Evolutionary conservation across 2,888 invertebrate species (phyloP).

Genomic region (Enchytraeus crypticus): DNA sequence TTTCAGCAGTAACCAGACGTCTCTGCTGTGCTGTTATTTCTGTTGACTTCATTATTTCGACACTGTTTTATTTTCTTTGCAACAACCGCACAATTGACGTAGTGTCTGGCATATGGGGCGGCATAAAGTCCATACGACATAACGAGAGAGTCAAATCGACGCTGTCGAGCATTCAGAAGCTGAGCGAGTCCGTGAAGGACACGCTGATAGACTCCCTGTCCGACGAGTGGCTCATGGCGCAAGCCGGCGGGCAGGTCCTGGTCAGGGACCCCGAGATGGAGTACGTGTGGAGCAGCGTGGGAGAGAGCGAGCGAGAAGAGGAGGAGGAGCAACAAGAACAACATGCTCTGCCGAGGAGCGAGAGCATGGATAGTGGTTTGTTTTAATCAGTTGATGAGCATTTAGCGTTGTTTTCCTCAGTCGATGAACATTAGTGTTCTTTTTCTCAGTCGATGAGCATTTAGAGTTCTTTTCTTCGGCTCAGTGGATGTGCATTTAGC

Average conservation of each 20-base stretch:
- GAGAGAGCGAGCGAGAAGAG: not conserved
- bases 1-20: too few relatives aligned
- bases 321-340: too few relatives aligned
- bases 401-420: too few relatives aligned
- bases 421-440: too few relatives aligned
- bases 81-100: not conserved
- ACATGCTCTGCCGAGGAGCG: too few relatives aligned
- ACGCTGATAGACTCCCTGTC: slow-evolving; percentile 3
- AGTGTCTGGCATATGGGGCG: slow-evolving; percentile 6
- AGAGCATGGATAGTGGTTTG: too few relatives aligned
- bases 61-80: not conserved
- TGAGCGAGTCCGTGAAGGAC: not conserved
- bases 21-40: too few relatives aligned
- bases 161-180: slow-evolving; percentile 1
- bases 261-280: not conserved
- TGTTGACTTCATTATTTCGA: not conserved
- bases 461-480: too few relatives aligned
- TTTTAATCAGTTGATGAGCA: too few relatives aligned
- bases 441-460: too few relatives aligned
- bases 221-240: not conserved
- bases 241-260: not conserved
- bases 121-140: slow-evolving; percentile 3
- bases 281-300: not conserved
- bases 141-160: slow-evolving; percentile 3
- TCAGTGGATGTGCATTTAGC: too few relatives aligned